Base-by-base conservation (phyloP, 2,113 vertebrate species). In the Papio anubis region DNA sequence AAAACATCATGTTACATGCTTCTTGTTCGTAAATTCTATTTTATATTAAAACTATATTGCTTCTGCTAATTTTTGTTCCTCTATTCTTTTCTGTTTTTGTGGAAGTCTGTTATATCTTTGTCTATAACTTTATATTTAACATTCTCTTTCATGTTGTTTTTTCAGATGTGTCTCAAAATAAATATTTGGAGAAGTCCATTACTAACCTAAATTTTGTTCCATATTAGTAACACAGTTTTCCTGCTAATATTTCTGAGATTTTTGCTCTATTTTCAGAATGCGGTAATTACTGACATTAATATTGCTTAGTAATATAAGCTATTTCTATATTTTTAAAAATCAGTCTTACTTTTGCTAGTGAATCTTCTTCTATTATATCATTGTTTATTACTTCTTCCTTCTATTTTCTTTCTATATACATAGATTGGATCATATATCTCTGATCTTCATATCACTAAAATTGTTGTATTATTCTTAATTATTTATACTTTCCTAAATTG, bases 211-310 rank as follows among this genome's bases (percentile, higher is more conserved):
- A 57, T 83, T 43, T 91, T 90, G 4, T 40, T 59, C 79, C 76
- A 45, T 75, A 68, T 18, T 95, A 70, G 8, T 85, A 68, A 89
- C 10, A 68, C 48, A 16, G 10, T 43, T 21, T 83, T 80, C 18
- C n/a, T 83, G n/a, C 4, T 90, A 87, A 72, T 23, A n/a, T 78
- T 83, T 66, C 30, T 88, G 50, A 96, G 23, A 91, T 59, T 96
- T 88, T 83, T 52, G 16, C 16, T 83, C 11, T 84, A 35, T 35
- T 79, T 92, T 95, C 83, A 84, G 45, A 84, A 80, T 95, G 21
- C 3, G 72, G 83, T 88, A 40, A 93, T 93, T 82, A 94, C 21
- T 92, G 13, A 94, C 76, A 72, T 93, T 38, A 93, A 90, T 72
- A 72, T 82, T 73, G 0, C 38, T 70, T 35, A 86, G 23, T 43